Conservation (phyloP, 2,888 invertebrate species). For the Synanthedon vespiformis region DNA sequence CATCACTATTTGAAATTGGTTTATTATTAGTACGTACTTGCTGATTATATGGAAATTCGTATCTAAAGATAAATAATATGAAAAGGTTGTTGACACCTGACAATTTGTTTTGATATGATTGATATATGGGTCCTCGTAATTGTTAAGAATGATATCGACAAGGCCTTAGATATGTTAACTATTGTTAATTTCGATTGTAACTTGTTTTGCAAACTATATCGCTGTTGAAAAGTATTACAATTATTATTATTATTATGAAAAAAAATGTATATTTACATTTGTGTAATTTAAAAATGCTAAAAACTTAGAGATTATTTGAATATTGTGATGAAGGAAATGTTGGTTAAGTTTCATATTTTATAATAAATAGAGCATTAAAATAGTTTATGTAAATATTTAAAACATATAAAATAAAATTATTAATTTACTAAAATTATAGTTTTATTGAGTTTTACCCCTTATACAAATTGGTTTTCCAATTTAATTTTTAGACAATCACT, state of each 20-base stretch:
- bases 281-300: background rate
- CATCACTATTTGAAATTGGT: no score
- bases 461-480: no score
- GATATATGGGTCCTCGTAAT: background rate
- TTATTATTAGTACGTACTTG: no score
- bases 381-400: slow-evolving; percentile 66
- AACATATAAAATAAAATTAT: slow-evolving; percentile 62
- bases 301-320: slow-evolving; percentile 39
- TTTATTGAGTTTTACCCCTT: no score
- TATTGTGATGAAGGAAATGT: slow-evolving; percentile 60
- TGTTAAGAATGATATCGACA: slow-evolving; percentile 18
- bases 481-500: no score
- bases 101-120: no score
- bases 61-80: no score
- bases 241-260: background rate
- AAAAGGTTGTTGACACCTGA: no score
- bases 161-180: slow-evolving; percentile 53
- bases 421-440: slow-evolving; percentile 51
- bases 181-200: slow-evolving; percentile 36
- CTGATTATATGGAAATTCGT: no score
- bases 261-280: background rate
- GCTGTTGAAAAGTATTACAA: slow-evolving; percentile 23
- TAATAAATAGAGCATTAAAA: slow-evolving; percentile 44
- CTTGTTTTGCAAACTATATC: slow-evolving; percentile 40
- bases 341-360: slow-evolving; percentile 67